Percentiles rank a stretch among this genome's conserved stretches.
phyloP scores from a whole-genome alignment of 2,888 invertebrate species.

The Scaptomyza caliginosa region DNA sequence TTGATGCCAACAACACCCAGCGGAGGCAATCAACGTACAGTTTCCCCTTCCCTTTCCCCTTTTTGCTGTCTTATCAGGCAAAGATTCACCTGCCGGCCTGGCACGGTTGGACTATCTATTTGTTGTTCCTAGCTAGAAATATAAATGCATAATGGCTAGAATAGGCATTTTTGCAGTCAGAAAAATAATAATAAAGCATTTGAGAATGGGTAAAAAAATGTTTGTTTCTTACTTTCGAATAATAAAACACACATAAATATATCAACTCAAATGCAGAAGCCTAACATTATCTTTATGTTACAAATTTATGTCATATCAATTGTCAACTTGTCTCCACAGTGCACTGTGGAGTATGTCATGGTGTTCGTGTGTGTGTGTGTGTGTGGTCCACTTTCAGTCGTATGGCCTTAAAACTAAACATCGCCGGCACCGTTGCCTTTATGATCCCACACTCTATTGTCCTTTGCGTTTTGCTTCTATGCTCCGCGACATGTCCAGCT shows the following conservation, averaged over 20 bases:
- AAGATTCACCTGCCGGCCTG: conserved; percentile 20
- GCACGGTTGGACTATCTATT: neutral
- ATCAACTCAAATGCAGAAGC: too few species aligned
- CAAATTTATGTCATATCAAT: neutral
- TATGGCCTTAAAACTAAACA: conserved; percentile 42
- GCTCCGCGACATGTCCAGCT: conserved; percentile 30
- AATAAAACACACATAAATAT: neutral
- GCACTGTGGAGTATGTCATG: neutral
- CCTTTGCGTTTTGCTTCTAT: conserved; percentile 33
- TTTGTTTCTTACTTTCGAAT: neutral
- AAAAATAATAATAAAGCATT: too few species aligned
- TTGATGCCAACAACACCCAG: conserved; percentile 39
- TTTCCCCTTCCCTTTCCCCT: conserved; percentile 17
- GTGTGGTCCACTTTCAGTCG: conserved; percentile 11
- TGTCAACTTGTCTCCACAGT: conserved; percentile 1
- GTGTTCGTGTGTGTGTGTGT: conserved; percentile 18
- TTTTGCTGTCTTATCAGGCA: conserved; percentile 32
- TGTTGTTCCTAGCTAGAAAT: conserved; percentile 18
- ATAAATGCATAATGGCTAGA: neutral
- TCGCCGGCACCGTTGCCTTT: conserved; percentile 29
- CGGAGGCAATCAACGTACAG: conserved; percentile 53
- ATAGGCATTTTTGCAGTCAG: neutral
- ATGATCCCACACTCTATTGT: conserved; percentile 44
- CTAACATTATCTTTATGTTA: neutral
- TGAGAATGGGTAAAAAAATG: too few species aligned